phyloP scores from a whole-genome alignment of 2,113 vertebrate species.

The Eolophus roseicapilla region DNA sequence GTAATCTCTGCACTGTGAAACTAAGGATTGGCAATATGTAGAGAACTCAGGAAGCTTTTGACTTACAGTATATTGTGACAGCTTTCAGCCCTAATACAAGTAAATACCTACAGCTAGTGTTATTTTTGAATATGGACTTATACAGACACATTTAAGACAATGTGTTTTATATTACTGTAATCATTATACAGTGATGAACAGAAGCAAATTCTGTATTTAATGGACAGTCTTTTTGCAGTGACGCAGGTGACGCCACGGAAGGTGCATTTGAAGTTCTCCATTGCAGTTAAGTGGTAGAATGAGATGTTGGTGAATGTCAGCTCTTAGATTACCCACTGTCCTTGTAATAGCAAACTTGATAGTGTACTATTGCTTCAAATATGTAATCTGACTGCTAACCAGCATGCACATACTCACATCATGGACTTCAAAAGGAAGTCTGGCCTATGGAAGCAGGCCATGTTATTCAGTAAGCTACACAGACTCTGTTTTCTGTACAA shows the following conservation, averaged over 20 bases:
- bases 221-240: not conserved
- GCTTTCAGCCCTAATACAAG: not conserved
- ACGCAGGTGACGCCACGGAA: not conserved
- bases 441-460: not conserved
- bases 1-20: conserved; percentile 61
- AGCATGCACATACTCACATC: fast-evolving
- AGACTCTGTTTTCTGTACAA: not conserved
- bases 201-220: not conserved
- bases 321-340: not conserved
- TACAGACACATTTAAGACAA: not conserved
- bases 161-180: conserved; percentile 8
- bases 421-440: not conserved
- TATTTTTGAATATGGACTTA: not conserved
- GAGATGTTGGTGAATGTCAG: not conserved
- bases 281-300: not conserved
- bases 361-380: not conserved
- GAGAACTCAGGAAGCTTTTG: conserved; percentile 60
- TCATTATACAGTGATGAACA: not conserved
- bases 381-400: not conserved
- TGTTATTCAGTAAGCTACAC: not conserved
- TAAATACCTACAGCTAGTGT: not conserved
- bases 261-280: not conserved
- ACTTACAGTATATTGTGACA: not conserved
- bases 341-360: not conserved
- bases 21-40: conserved; percentile 25